phyloP scores from a whole-genome alignment of 2,797 vertebrate genomes.

The Phylloscopus collybita region DNA sequence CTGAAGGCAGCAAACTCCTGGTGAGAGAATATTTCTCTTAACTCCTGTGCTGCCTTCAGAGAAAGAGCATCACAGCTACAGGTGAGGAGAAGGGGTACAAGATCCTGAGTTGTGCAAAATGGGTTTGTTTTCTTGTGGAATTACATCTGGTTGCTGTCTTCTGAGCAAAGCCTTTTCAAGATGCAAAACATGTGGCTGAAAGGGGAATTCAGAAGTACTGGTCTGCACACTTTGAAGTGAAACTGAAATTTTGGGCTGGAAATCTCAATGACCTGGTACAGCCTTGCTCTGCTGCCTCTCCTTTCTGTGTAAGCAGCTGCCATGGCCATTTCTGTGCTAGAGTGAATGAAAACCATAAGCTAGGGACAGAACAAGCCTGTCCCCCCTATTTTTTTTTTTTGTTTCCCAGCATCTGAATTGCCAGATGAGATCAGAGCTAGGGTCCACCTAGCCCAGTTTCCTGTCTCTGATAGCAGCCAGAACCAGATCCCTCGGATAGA shows the following conservation, averaged over 20 bases:
- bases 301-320: not conserved
- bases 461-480: conserved; percentile 24
- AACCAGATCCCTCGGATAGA: conserved; percentile 15
- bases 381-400: no score
- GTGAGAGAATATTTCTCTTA: not conserved
- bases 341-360: not conserved
- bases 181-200: conserved; percentile 37
- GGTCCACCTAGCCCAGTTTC: not conserved
- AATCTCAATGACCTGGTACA: not conserved
- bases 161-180: conserved; percentile 18
- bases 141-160: not conserved
- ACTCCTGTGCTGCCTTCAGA: not conserved
- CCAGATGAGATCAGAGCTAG: not conserved
- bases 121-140: not conserved
- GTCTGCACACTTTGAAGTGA: conserved; percentile 19
- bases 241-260: not conserved
- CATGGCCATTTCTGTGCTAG: not conserved
- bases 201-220: conserved; percentile 1
- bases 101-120: not conserved
- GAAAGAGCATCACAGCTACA: not conserved
- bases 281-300: not conserved
- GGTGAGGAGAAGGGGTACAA: not conserved
- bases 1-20: not conserved
- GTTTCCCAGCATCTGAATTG: not conserved
- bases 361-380: not conserved